phyloP scores from a whole-genome alignment of 2,113 vertebrate genomes.

The Rynchops niger region DNA sequence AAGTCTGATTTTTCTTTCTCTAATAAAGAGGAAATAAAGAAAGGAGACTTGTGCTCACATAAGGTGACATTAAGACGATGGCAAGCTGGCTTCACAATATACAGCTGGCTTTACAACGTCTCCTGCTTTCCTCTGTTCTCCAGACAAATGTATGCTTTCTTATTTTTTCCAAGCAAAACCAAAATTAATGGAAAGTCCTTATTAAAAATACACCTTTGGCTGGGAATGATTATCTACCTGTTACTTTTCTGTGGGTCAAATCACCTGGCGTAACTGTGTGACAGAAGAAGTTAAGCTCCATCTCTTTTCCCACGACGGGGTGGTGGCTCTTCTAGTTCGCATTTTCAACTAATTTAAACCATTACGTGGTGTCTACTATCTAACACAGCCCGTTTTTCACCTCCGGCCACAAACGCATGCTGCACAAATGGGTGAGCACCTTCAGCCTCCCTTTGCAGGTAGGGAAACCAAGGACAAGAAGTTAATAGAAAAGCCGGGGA shows the following conservation, averaged over 20 bases:
- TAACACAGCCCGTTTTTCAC: background rate
- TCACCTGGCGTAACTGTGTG: accelerated
- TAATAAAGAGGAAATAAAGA: background rate
- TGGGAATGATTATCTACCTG: background rate
- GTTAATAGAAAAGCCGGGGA: background rate
- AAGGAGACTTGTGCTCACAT: background rate
- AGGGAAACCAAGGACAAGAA: background rate
- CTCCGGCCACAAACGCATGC: background rate
- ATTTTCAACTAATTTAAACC: background rate
- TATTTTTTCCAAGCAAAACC: background rate
- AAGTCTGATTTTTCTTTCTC: background rate
- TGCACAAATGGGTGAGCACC: background rate
- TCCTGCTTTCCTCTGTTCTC: background rate
- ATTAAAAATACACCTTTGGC: background rate
- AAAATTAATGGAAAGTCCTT: background rate
- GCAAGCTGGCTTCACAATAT: background rate
- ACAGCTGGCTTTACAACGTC: background rate
- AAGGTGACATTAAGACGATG: background rate
- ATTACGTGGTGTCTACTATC: background rate
- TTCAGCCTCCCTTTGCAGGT: background rate
- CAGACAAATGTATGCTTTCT: background rate
- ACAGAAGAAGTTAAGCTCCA: background rate
- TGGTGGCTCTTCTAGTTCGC: background rate
- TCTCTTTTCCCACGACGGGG: background rate
- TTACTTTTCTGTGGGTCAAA: background rate